phyloP scores from a whole-genome alignment of 2,797 vertebrate genomes.

The Babyrousa celebensis region DNA sequence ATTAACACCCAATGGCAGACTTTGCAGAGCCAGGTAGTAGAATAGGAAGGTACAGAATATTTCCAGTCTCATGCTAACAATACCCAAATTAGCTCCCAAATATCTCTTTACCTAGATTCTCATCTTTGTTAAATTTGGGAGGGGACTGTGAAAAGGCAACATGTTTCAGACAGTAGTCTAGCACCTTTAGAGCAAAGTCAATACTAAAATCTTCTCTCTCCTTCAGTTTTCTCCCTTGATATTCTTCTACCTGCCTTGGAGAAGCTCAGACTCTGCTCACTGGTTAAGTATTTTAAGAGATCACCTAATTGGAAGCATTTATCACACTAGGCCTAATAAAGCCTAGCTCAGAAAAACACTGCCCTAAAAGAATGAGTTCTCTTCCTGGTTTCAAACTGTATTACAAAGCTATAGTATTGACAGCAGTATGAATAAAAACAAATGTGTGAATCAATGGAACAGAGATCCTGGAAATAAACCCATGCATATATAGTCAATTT shows the following conservation, averaged over 20 bases:
- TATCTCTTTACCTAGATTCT: not conserved
- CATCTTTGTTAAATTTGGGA: not conserved
- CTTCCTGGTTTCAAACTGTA: too few species aligned
- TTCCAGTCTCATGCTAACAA: not conserved
- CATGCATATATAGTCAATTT: too few species aligned
- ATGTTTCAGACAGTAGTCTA: not conserved
- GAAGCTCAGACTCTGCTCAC: not conserved
- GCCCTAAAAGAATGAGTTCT: not conserved
- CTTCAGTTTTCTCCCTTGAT: conserved; percentile 26
- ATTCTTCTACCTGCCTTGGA: not conserved
- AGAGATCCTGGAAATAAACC: too few species aligned
- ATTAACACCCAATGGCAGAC: not conserved
- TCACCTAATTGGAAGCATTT: not conserved
- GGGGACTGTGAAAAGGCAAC: not conserved
- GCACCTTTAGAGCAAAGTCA: not conserved
- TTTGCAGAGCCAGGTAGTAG: not conserved
- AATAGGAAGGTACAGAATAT: not conserved
- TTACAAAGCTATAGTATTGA: too few species aligned
- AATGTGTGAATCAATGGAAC: too few species aligned
- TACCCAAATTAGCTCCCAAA: not conserved
- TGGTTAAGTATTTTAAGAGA: conserved; percentile 4
- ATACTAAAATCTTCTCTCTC: conserved; percentile 3
- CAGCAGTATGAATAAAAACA: too few species aligned
- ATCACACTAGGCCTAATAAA: not conserved
- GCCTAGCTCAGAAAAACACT: not conserved